phyloP scores from a whole-genome alignment of 2,797 vertebrate species.

The Thunnus albacares region DNA sequence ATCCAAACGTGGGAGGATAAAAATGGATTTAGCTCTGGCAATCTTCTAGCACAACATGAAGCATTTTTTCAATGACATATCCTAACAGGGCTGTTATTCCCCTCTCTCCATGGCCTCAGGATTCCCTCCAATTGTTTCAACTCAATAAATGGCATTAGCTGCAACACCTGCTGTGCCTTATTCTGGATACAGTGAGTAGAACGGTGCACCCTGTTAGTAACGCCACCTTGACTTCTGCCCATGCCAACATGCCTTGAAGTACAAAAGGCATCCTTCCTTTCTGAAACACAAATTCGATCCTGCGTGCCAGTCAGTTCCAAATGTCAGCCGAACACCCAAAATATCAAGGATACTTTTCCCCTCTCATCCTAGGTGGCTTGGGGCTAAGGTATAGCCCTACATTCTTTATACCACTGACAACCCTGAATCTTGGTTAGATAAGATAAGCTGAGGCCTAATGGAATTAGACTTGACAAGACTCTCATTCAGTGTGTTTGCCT shows the following conservation, averaged over 20 bases:
- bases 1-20: constrained; percentile 28
- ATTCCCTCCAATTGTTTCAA: constrained; percentile 67
- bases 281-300: constrained; percentile 76
- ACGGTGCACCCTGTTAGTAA: constrained; percentile 62
- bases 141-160: constrained; percentile 75
- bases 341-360: constrained; percentile 78
- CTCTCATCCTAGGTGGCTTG: constrained; percentile 74
- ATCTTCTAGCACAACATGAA: constrained; percentile 52
- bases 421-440: constrained; percentile 80
- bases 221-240: constrained; percentile 58
- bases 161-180: constrained; percentile 66
- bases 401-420: constrained; percentile 79
- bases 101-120: constrained; percentile 46
- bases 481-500: constrained; percentile 84
- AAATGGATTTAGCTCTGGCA: constrained; percentile 49
- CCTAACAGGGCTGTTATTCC: constrained; percentile 40
- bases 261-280: constrained; percentile 71
- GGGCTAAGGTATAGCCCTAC: constrained; percentile 69
- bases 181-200: constrained; percentile 46
- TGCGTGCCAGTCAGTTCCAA: constrained; percentile 72
- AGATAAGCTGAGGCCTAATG: constrained; percentile 81
- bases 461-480: constrained; percentile 85
- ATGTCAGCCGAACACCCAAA: constrained; percentile 81
- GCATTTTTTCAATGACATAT: constrained; percentile 57
- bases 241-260: constrained; percentile 74